Base-by-base conservation (phyloP, 2,888 invertebrate genomes). In the Chydorus sphaericus region DNA sequence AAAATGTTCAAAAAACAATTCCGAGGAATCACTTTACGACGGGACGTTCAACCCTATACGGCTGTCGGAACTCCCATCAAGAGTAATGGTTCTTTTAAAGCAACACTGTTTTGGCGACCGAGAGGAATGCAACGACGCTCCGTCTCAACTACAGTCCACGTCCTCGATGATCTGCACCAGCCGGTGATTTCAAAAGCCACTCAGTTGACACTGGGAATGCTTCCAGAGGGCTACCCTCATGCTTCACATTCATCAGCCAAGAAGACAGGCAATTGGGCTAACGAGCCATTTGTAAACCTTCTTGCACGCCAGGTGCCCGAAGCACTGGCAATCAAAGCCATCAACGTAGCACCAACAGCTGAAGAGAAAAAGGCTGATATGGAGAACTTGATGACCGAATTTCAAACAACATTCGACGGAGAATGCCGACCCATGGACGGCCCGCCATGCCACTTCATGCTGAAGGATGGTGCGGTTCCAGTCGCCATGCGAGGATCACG, bases 401-500 rank as follows among this genome's bases (percentile, higher is more conserved):
- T 51, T 31, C 51, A 23, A 10, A 3, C 23, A 3, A 33, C 33
- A 23, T 51, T 51, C 33, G 51, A 51, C 33, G 51, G 51, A 1
- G 50, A 30, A 8, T 50, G 50, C 30, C 28, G 50, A 14, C 28
- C 50, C 8, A 50, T 50, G 50, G 23, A 30, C 3, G 51, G 33
- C 29, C 50, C 11, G 30, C 50, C 50, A 11, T 50, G 50, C 14
- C 50, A 49, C 28, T 49, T 49, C 8, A 16, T 26, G n/a, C 28
- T 49, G 28, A 49, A 49, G 8, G 49, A 20, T 30, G 28, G 29
- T 29, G 31, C 31, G 8, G 18, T 18, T 30, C 50, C 50, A 29
- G 50, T 50, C 14, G 8, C 2, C 28, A 30, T 50, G 50, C 14
- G 31, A 26, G 50, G 50, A 31, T 50, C 50, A 31, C 50, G 50